Conservation (phyloP, 1,140 invertebrate genomes). For the Bacillus rossius region DNA sequence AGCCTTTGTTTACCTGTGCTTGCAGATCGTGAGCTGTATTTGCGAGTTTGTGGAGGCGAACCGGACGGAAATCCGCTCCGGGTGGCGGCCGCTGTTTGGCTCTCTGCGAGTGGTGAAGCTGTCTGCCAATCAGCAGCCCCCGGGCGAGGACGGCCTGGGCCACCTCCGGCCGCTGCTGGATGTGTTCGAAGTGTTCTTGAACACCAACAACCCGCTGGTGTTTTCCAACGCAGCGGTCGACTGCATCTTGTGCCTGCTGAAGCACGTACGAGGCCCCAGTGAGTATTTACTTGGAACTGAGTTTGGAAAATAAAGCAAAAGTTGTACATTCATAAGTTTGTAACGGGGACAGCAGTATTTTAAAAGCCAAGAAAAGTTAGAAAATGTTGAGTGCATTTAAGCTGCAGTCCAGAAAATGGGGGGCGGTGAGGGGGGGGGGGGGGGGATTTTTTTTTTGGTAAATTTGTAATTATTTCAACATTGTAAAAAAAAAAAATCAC, state of each 20-base stretch:
- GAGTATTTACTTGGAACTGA: conserved; percentile 28
- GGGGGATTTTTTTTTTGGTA: too few species aligned
- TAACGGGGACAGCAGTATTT: too few species aligned
- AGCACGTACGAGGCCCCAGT: conserved; percentile 54
- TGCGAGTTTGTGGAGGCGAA: conserved; percentile 95
- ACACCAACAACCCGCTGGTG: conserved; percentile 86
- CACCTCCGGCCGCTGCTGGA: conserved; percentile 73
- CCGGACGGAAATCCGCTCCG: conserved; percentile 84
- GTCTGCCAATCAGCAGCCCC: conserved; percentile 51
- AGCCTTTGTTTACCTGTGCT: too few species aligned
- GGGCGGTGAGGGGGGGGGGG: too few species aligned
- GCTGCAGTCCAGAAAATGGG: too few species aligned
- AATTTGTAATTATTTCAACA: too few species aligned
- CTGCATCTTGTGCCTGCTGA: conserved; percentile 83
- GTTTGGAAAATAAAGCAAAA: too few species aligned
- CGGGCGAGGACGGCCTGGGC: conserved; percentile 46
- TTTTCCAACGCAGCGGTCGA: conserved; percentile 92
- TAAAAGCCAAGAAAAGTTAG: too few species aligned
- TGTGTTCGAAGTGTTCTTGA: conserved; percentile 88
- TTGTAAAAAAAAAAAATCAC: too few species aligned
- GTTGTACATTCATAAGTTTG: too few species aligned
- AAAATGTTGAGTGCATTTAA: too few species aligned
- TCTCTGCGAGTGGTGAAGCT: conserved; percentile 69
- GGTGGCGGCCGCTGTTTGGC: conserved; percentile 89
- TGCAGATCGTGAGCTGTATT: conserved; percentile 89